phyloP scores from a whole-genome alignment of 2,888 invertebrate species.

The Lypha dubia region DNA sequence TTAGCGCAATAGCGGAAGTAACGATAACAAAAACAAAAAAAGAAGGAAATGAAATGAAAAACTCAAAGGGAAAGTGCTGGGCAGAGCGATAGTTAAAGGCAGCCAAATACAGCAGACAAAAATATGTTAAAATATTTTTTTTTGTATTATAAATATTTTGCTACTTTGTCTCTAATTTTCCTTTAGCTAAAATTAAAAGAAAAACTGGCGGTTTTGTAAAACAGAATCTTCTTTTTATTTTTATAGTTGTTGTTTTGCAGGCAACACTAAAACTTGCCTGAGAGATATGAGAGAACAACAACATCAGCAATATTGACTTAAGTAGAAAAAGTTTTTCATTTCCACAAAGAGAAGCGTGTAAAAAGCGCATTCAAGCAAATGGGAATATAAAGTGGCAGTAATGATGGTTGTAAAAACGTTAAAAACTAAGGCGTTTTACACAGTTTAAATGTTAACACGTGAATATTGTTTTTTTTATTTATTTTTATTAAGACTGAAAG shows the following conservation, averaged over 20 bases:
- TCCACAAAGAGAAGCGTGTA: constrained; percentile 47
- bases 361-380: constrained; percentile 63
- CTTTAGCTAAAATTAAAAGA: constrained; percentile 31
- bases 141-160: constrained; percentile 29
- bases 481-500: constrained; percentile 25
- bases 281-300: constrained; percentile 16
- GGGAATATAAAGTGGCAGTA: constrained; percentile 65
- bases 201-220: constrained; percentile 43
- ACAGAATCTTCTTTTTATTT: constrained; percentile 21
- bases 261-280: constrained; percentile 10
- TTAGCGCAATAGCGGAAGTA: constrained; percentile 76
- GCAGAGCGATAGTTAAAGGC: constrained; percentile 10
- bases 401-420: constrained; percentile 54
- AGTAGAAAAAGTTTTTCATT: constrained; percentile 16
- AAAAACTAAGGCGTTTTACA: constrained; percentile 48
- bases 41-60: constrained; percentile 77
- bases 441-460: constrained; percentile 36
- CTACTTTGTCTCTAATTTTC: constrained; percentile 41
- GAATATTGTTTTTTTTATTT: constrained; percentile 8
- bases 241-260: constrained; percentile 10
- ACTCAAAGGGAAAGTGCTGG: constrained; percentile 19
- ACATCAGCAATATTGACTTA: no score
- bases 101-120: neutral
- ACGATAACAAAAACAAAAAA: constrained; percentile 77
- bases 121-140: no score